Evolutionary conservation across 2,888 invertebrate genomes (phyloP), one percentile per base, ranked within the genome.

Genomic region (Timema podura): DNA sequence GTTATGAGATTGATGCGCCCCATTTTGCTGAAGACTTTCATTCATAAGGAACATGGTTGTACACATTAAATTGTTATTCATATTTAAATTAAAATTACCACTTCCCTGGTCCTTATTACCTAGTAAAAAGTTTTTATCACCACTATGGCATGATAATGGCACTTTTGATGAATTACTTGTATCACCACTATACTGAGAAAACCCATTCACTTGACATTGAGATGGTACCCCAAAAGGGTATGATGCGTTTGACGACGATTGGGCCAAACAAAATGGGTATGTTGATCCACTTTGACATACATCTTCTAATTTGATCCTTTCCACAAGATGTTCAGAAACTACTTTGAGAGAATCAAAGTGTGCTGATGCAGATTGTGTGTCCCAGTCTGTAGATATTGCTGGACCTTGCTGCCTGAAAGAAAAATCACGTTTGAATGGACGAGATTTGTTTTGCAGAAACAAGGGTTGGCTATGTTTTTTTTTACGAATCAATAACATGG

Each of bases 51-150:
- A 74, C 74, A 75, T 74, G 45, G 75, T 72, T 46, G 73, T 71
- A 57, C 72, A 73, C 75, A 75, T 74, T 59, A 75, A 73, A 69
- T 74, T 74, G 67, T 70, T 73, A 69, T 73, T 75, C 73, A 75
- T 72, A 64, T 67, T 73, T 54, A 66, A 69, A 46, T 67, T 71
- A 51, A 64, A 67, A 48, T 48, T 69, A 64, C 61, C 61, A 48
- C 61, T 64, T 47, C 59, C 48, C 64, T 54, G 65, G 2, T 69
- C 69, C 47, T 66, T 69, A 48, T 48, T 65, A 44, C 59, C 61
- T 48, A 59, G 44, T 48, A 48, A 15, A 48, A 11, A 59, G n/a
- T 54, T 46, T 11, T 64, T 69, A 66, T 44, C 51, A 48, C 11
- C 13, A 61, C 61, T 44, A 7, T 30, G 5, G 13, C 61, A 44